phyloP scores from a whole-genome alignment of 2,888 invertebrate species.

The Leptinotarsa haldemani region DNA sequence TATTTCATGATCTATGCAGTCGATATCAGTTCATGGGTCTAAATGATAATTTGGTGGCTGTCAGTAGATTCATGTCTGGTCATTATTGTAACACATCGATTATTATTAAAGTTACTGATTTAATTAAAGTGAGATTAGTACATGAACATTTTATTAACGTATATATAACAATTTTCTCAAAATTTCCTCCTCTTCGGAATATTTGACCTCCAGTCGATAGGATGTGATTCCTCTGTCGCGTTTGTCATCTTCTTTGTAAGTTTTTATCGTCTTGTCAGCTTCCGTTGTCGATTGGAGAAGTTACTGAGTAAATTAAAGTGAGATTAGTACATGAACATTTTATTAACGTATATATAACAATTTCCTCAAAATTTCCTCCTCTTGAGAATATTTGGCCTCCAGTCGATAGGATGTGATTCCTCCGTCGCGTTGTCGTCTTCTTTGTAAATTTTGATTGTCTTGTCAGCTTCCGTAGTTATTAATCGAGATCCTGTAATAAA shows the following conservation, averaged over 20 bases:
- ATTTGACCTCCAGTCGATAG: slow-evolving; percentile 97
- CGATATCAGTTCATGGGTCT: too few relatives aligned
- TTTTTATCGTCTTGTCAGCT: slow-evolving; percentile 99
- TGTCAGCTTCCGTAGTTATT: slow-evolving; percentile 98
- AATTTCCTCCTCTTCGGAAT: slow-evolving; percentile 92
- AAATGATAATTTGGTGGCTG: too few relatives aligned
- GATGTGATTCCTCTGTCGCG: slow-evolving; percentile 96
- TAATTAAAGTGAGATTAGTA: neutral
- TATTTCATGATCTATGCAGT: too few relatives aligned
- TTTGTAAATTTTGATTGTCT: slow-evolving; percentile 98
- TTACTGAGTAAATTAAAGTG: neutral
- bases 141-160: neutral
- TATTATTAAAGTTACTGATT: neutral
- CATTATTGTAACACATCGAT: too few relatives aligned
- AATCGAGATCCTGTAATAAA: slow-evolving; percentile 78
- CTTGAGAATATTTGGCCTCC: slow-evolving; percentile 97
- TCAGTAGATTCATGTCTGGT: too few relatives aligned
- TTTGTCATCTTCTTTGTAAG: slow-evolving; percentile 97
- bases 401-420: slow-evolving; percentile 95
- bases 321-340: neutral
- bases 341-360: neutral
- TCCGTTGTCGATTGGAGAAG: slow-evolving; percentile 71
- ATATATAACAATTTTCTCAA: slow-evolving; percentile 64
- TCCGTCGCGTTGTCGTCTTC: slow-evolving; percentile 97
- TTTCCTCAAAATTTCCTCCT: slow-evolving; percentile 83